Evolutionary conservation across 2,113 vertebrate species (phyloP), one percentile per base, ranked within the genome.

Genomic region (Gnathonemus longibarbis): DNA sequence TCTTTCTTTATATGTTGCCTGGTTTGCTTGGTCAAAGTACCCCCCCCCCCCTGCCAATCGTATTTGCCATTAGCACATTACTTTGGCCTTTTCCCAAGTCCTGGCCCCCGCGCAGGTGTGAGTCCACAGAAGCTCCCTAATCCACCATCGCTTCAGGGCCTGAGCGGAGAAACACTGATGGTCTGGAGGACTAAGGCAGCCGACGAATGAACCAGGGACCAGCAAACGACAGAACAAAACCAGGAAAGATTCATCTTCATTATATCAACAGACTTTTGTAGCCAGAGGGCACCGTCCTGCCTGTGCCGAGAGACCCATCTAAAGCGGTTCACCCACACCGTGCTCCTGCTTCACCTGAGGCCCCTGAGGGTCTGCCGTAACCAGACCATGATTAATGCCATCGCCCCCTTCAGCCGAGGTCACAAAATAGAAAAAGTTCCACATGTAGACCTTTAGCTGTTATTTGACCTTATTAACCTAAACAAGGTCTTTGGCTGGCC

Each of bases 391-490:
- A 94, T 87, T 56, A 92, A 94, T 93, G 91, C 91, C 89, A 91
- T 92, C 91, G 91, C 77, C 89, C 92, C 90, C 48, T 92, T 91
- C 48, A 85, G 91, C 80, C 24, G 89, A 62, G 66, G 77, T 89
- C 89, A 90, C 92, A 92, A 95, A 94, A 95, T 90, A 95, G 95
- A 96, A 95, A 95, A 94, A 94, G 92, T 96, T 93, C 96, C 96
- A 97, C 93, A 95, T 94, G 95, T 95, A 94, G 94, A 94, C 93
- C 93, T 95, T 94, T 96, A 94, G 90, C 93, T 94, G 84, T 70
- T 93, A 53, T 19, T 74, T 91, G 96, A 96, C 95, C 95, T 93
- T 95, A 93, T 94, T 96, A 96, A 97, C 95, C 96, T 93, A 92
- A 95, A 94, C 93, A 93, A 92, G 94, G 91, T 92, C 58, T 84